Percentiles rank a stretch among this genome's conserved stretches.
phyloP scores from a whole-genome alignment of 2,797 vertebrate species.

The Brotogeris chrysoptera region DNA sequence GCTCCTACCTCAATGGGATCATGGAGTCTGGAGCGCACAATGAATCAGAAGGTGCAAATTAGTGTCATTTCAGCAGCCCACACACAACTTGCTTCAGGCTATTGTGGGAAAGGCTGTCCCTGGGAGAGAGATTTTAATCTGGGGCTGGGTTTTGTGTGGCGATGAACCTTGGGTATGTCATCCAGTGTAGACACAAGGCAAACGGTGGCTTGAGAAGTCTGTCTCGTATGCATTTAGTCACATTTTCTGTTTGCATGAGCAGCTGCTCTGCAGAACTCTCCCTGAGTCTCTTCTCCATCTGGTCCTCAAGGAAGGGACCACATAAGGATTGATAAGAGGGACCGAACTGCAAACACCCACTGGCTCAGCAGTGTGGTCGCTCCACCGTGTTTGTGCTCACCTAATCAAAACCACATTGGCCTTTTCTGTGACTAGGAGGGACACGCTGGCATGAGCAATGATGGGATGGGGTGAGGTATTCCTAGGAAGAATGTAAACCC shows the following conservation, averaged over 20 bases:
- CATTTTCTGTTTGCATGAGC: neutral
- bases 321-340: neutral
- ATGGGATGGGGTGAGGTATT: slow-evolving; percentile 39
- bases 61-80: neutral
- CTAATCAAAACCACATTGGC: slow-evolving; percentile 46
- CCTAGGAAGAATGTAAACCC: slow-evolving; percentile 40
- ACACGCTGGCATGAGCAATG: neutral
- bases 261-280: neutral
- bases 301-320: neutral
- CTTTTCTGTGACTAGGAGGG: neutral
- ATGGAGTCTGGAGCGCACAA: neutral
- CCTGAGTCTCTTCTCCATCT: neutral
- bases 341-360: neutral
- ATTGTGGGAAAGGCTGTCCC: neutral
- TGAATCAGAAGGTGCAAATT: neutral
- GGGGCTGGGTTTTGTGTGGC: neutral
- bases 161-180: neutral
- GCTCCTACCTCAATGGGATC: neutral
- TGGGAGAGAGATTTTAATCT: neutral
- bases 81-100: neutral
- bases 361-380: neutral
- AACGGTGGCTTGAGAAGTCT: neutral
- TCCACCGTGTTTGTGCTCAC: neutral
- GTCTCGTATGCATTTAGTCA: neutral
- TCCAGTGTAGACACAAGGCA: fast-evolving